These are phyloP conservation scores for Percopsis omiscomaycus DNA, from an alignment of 2,797 vertebrate species.

Conservation along the genomic window DNA sequence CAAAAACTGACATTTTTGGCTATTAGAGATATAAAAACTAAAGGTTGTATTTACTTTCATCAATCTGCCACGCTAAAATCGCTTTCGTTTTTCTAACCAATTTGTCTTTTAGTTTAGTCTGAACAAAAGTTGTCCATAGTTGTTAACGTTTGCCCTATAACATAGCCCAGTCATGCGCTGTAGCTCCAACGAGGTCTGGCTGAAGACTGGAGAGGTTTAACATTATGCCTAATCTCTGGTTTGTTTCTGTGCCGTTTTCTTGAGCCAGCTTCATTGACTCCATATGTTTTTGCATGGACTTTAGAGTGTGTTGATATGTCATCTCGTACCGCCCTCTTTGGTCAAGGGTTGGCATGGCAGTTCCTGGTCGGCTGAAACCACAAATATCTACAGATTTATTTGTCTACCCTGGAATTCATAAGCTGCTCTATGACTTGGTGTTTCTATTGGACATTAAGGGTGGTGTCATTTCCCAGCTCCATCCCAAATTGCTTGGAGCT, in stretches of 20 bases:
- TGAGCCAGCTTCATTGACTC: conserved; percentile 60
- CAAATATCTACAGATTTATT: conserved; percentile 77
- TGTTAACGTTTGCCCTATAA: conserved; percentile 21
- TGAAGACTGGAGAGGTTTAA: conserved; percentile 44
- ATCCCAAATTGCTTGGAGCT: conserved; percentile 62
- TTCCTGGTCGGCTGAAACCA: conserved; percentile 61
- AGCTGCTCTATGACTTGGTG: conserved; percentile 56
- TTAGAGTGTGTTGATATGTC: conserved; percentile 61
- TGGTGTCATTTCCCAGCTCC: conserved; percentile 62
- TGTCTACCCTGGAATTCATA: conserved; percentile 73
- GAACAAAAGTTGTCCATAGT: too few relatives aligned
- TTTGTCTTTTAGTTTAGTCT: too few relatives aligned
- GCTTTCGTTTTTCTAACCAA: too few relatives aligned
- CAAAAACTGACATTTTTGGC: background rate
- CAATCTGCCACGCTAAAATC: too few relatives aligned
- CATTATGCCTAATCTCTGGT: conserved; percentile 54
- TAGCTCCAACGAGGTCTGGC: conserved; percentile 31
- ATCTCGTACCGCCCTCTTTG: conserved; percentile 48
- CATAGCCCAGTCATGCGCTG: background rate
- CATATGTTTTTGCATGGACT: conserved; percentile 65
- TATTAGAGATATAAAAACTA: background rate
- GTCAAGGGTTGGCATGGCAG: conserved; percentile 61
- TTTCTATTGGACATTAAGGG: conserved; percentile 69
- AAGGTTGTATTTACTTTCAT: background rate
- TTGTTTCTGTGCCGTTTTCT: conserved; percentile 42